A percentile compares a stretch with the other conserved stretches of the same genome.
Conservation (phyloP, 1,140 invertebrate genomes). For the Oscheius sp. region DNA sequence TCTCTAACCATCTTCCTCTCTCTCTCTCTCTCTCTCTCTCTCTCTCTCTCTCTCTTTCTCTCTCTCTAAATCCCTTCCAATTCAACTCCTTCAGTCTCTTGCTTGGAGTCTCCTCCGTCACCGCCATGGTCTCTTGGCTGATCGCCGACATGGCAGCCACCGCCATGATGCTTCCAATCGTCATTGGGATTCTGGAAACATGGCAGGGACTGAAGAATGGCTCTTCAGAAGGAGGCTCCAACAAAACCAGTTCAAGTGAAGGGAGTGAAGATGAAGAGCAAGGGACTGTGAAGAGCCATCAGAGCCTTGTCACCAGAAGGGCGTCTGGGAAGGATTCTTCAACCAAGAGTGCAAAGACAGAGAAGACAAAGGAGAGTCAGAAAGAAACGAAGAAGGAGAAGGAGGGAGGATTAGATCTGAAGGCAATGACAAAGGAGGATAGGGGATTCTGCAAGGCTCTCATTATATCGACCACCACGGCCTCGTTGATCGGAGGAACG, state of each 20-base stretch:
- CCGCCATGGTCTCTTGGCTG: not conserved
- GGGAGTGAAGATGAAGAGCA: no score
- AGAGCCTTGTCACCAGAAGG: no score
- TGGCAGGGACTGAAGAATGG: no score
- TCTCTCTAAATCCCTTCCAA: not conserved
- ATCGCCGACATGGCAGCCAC: not conserved
- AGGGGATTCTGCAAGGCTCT: slow-evolving; percentile 14
- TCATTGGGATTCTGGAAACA: slow-evolving; percentile 19
- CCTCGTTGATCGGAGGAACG: slow-evolving; percentile 18
- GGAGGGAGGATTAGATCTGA: not conserved
- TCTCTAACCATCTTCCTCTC: no score
- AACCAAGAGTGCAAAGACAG: not conserved
- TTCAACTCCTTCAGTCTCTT: slow-evolving; percentile 17
- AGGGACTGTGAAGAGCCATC: no score
- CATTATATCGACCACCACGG: slow-evolving; percentile 11
- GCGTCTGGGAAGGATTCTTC: not conserved
- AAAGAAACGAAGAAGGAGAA: not conserved
- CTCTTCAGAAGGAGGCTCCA: no score
- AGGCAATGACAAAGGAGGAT: not conserved
- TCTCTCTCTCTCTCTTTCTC: no score
- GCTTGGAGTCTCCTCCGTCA: slow-evolving; percentile 11
- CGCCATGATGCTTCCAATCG: slow-evolving; percentile 9
- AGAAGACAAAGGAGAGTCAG: not conserved
- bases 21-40: no score
- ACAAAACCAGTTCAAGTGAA: no score